Conservation (phyloP, 2,797 vertebrate genomes). For the Cyclopterus lumpus region DNA sequence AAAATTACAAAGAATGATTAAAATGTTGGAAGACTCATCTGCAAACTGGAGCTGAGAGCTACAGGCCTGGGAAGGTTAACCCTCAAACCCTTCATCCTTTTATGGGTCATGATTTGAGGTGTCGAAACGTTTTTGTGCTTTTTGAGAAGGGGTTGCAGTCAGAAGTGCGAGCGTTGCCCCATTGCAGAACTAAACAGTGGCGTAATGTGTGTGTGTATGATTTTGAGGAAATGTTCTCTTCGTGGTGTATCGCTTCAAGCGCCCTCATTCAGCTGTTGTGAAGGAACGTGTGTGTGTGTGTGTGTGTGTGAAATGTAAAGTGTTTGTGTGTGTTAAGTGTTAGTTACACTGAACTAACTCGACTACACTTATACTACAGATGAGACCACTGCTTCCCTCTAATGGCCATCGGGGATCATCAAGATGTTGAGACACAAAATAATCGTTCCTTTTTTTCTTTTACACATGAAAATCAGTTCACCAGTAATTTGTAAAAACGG, state of each 20-base stretch:
- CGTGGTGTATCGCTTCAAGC: conserved; percentile 44
- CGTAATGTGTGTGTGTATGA: conserved; percentile 46
- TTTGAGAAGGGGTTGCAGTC: conserved; percentile 28
- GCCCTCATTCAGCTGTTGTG: conserved; percentile 40
- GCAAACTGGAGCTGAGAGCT: background rate
- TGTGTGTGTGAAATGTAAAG: conserved; percentile 1
- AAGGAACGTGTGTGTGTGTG: conserved; percentile 45
- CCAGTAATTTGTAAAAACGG: background rate
- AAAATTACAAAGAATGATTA: too few relatives aligned
- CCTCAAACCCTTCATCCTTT: background rate
- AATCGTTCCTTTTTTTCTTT: background rate
- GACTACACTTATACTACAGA: background rate
- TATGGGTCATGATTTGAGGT: background rate
- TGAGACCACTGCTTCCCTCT: conserved; percentile 46
- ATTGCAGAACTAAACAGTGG: conserved; percentile 32
- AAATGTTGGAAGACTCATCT: background rate
- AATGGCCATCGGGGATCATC: conserved; percentile 26
- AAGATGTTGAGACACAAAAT: background rate
- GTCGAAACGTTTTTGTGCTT: conserved; percentile 3
- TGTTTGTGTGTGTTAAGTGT: background rate
- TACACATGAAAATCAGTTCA: background rate
- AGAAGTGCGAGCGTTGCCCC: background rate
- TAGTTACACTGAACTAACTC: background rate
- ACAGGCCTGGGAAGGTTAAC: background rate
- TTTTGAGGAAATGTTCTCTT: conserved; percentile 46